These are phyloP conservation scores for Passerina amoena DNA, from an alignment of 2,113 vertebrate genomes.

Conservation along the genomic window DNA sequence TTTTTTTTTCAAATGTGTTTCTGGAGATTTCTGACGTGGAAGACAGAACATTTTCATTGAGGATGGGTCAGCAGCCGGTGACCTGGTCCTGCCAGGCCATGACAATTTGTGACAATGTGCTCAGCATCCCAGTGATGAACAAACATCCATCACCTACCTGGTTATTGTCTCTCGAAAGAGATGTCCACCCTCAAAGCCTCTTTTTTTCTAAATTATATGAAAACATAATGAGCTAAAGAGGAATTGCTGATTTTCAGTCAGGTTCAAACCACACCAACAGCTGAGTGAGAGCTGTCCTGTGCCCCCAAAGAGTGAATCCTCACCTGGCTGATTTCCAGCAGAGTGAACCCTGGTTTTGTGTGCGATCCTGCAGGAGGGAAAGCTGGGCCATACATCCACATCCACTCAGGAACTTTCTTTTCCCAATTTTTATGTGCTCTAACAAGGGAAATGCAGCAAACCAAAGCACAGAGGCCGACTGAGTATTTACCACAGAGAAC, in stretches of 20 bases:
- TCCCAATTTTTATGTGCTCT: not conserved
- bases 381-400: not conserved
- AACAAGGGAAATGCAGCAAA: not conserved
- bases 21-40: not conserved
- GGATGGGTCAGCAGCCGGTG: not conserved
- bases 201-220: not conserved
- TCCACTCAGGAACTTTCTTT: not conserved
- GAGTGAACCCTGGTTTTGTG: not conserved
- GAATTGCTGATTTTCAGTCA: not conserved
- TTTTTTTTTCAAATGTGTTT: not conserved
- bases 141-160: not conserved
- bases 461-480: not conserved
- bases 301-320: not conserved
- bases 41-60: not conserved
- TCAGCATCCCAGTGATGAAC: not conserved
- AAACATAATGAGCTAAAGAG: not conserved
- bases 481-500: slow-evolving; percentile 16
- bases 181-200: not conserved
- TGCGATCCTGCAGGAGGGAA: not conserved
- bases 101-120: not conserved
- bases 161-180: not conserved
- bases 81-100: not conserved
- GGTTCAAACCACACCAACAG: not conserved
- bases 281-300: not conserved
- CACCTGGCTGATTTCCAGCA: not conserved